Evolutionary conservation across 2,888 invertebrate genomes (phyloP).

Genomic region (Cylloceria caligata): DNA sequence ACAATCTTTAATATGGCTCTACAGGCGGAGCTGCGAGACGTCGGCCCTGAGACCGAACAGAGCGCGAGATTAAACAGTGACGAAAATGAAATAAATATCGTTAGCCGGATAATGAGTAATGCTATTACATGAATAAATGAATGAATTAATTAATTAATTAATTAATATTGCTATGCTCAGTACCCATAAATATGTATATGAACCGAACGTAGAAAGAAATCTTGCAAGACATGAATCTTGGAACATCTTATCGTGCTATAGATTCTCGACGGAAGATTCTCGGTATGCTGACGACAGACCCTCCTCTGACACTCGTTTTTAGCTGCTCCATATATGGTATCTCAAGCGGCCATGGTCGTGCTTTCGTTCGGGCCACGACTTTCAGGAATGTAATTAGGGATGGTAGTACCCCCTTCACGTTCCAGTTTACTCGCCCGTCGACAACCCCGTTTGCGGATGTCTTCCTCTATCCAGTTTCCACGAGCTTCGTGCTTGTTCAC

Average conservation of each 20-base stretch:
- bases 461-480: constrained; percentile 55
- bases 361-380: constrained; percentile 63
- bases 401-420: constrained; percentile 32
- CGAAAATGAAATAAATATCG: too few species aligned
- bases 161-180: background rate
- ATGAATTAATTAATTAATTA: background rate
- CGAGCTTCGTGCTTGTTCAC: constrained; percentile 29
- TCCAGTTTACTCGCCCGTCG: constrained; percentile 52
- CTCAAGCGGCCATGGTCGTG: constrained; percentile 9
- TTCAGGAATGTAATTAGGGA: constrained; percentile 79
- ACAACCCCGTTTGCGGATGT: constrained; percentile 49
- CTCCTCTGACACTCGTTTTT: constrained; percentile 58
- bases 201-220: background rate
- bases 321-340: background rate
- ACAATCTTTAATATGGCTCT: too few species aligned
- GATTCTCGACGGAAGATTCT: too few species aligned
- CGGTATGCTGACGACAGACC: constrained; percentile 23
- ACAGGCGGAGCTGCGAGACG: too few species aligned
- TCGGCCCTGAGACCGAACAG: too few species aligned
- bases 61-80: too few species aligned
- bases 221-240: constrained; percentile 33
- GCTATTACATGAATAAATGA: too few species aligned
- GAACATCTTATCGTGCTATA: constrained; percentile 26
- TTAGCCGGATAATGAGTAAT: too few species aligned
- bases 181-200: background rate